Conservation (phyloP, 2,113 vertebrate species). For the Carassius carassius region DNA sequence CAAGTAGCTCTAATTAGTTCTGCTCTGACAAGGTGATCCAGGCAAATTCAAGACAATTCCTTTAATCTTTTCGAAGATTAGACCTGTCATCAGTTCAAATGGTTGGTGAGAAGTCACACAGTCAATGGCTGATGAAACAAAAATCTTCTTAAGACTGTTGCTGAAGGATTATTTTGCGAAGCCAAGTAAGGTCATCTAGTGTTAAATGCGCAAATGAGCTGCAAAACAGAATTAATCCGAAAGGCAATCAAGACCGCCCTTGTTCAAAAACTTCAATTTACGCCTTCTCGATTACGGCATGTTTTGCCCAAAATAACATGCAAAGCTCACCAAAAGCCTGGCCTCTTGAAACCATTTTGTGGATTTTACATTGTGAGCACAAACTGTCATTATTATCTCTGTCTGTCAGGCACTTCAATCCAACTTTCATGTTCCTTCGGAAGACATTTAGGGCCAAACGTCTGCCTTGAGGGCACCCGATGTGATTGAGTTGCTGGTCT, state of each 20-base stretch:
- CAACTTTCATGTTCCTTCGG: constrained; percentile 28
- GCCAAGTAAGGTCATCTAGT: constrained; percentile 11
- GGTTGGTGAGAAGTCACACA: constrained; percentile 6
- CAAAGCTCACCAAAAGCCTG: constrained; percentile 17
- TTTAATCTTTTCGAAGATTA: constrained; percentile 40
- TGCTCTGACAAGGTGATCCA: constrained; percentile 35
- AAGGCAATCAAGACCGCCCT: constrained; percentile 39
- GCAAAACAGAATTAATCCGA: constrained; percentile 42
- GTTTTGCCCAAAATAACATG: constrained; percentile 30
- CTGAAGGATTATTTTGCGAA: constrained; percentile 2
- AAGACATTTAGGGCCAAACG: constrained; percentile 24
- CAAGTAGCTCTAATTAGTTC: constrained; percentile 34
- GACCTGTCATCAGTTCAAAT: constrained; percentile 28
- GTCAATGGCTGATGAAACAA: constrained; percentile 21
- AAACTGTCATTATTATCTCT: constrained; percentile 44
- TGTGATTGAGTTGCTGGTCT: constrained; percentile 18
- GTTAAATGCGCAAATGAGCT: constrained; percentile 37
- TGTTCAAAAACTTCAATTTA: constrained; percentile 40
- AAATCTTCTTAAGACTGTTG: constrained; percentile 21
- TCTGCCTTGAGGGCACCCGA: constrained; percentile 21
- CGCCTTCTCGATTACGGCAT: not conserved
- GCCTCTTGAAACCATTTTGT: constrained; percentile 25
- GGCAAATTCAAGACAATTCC: constrained; percentile 32
- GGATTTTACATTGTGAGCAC: constrained; percentile 18
- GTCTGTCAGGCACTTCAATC: constrained; percentile 35